Percentiles rank a stretch among this genome's conserved stretches.
phyloP scores from a whole-genome alignment of 2,888 invertebrate species.

The Nemurella pictetii region DNA sequence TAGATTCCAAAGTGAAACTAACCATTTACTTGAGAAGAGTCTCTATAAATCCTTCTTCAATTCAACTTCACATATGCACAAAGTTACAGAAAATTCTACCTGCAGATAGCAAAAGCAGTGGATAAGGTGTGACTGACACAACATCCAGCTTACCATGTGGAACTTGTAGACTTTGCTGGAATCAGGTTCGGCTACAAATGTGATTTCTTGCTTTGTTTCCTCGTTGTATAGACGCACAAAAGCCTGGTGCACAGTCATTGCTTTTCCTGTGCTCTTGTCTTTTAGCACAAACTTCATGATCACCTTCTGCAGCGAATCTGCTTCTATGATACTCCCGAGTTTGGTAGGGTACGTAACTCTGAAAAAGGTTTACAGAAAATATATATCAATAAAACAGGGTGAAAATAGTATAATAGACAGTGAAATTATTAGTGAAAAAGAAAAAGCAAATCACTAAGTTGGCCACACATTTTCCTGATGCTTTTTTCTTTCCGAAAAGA shows the following conservation, averaged over 20 bases:
- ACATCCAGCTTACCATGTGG: constrained; percentile 70
- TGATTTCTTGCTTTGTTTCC: constrained; percentile 75
- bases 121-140: not conserved
- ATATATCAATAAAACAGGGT: no score
- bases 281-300: constrained; percentile 77
- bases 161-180: constrained; percentile 78
- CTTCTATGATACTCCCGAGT: constrained; percentile 69
- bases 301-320: constrained; percentile 89
- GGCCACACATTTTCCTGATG: no score
- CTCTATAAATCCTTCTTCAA: no score
- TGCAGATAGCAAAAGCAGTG: not conserved
- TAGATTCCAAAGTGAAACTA: no score
- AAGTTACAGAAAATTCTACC: not conserved
- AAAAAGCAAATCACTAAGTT: no score
- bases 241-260: constrained; percentile 81
- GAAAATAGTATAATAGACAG: no score
- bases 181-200: constrained; percentile 92
- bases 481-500: no score
- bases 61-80: no score
- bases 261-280: constrained; percentile 67
- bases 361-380: no score
- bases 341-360: constrained; percentile 76
- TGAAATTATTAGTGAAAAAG: no score
- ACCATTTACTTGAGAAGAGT: no score
- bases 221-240: constrained; percentile 78